Conservation (phyloP, 37 sponge, comb jelly and placozoan genomes). For the Oscarella lobularis region DNA sequence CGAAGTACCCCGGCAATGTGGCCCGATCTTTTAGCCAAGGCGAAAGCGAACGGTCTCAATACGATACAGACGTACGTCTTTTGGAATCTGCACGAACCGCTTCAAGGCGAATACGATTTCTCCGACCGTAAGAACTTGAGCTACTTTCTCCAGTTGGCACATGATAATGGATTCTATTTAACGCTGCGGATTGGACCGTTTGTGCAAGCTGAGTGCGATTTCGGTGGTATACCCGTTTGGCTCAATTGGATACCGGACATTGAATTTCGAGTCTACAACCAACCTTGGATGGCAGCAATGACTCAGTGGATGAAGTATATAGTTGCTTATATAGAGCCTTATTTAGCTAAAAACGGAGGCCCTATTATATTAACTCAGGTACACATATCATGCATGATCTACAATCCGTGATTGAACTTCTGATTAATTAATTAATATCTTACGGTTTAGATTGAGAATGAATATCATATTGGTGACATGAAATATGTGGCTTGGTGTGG, state of each 20-base stretch:
- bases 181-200: slow-evolving; percentile 28
- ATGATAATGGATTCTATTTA: slow-evolving; percentile 20
- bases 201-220: slow-evolving; percentile 29
- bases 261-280: slow-evolving; percentile 12
- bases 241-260: slow-evolving; percentile 20
- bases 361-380: slow-evolving; percentile 39
- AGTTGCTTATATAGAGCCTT: slow-evolving; percentile 3
- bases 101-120: slow-evolving; percentile 25
- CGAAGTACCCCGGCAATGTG: slow-evolving; percentile 21
- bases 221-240: slow-evolving; percentile 40
- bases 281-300: slow-evolving; percentile 33
- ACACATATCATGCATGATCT: no score
- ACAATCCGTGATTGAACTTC: no score
- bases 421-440: no score
- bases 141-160: slow-evolving; percentile 24
- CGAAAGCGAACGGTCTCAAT: slow-evolving; percentile 31
- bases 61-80: slow-evolving; percentile 28
- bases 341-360: slow-evolving; percentile 26
- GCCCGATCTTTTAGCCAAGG: slow-evolving; percentile 9
- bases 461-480: slow-evolving; percentile 14
- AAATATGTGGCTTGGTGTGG: slow-evolving; percentile 41
- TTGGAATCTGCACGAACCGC: slow-evolving; percentile 38
- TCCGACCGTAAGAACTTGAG: slow-evolving; percentile 9
- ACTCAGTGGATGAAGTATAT: slow-evolving; percentile 17
- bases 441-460: slow-evolving; percentile 56